Evolutionary conservation across 2,797 vertebrate species (phyloP), one percentile per base, ranked within the genome.

Genomic region (Tadarida brasiliensis): DNA sequence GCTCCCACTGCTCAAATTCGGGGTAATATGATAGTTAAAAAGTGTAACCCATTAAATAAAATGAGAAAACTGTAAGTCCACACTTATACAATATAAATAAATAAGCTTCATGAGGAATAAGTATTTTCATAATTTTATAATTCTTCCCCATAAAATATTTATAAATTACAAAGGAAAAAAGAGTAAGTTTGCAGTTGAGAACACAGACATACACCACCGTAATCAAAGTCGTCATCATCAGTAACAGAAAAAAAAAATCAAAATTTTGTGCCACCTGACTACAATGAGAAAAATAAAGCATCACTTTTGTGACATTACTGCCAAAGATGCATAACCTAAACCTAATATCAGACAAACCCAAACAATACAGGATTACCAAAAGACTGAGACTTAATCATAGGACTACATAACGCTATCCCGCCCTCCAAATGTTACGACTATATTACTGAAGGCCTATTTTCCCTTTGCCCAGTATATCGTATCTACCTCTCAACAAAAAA

Each of bases 101-200:
- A 67, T 3, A 87, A 4, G 11, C 63, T 82, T 73, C 33, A 67
- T 33, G 24, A 96, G 17, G 16, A 87, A 93, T 78, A 83, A 88
- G 90, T 87, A 83, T 84, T 90, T 88, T 74, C 51, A 59, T n/a
- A 73, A 70, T 73, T 88, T 85, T 77, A 59, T 54, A 82, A 61
- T 68, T 78, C 28, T 73, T 19, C 15, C 28, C 39, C 20, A 93
- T 15, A 59, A 90, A 86, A 77, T 16, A 61, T 14, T 73, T 76
- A 84, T 80, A 61, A 74, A 39, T 44, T 87, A 86, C 9, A 49
- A 90, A 90, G n/a, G 39, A 74, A 89, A 94, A 63, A 70, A 35
- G 4, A 17, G 7, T 54, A 68, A 77, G 11, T 54, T 89, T 49
- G 70, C 3, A 77, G 16, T 20, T 77, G 54, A 63, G 44, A 49